Percentiles rank a stretch among this genome's conserved stretches.
Conservation (phyloP, 1,140 invertebrate genomes). For the Drosophila ogumai region DNA sequence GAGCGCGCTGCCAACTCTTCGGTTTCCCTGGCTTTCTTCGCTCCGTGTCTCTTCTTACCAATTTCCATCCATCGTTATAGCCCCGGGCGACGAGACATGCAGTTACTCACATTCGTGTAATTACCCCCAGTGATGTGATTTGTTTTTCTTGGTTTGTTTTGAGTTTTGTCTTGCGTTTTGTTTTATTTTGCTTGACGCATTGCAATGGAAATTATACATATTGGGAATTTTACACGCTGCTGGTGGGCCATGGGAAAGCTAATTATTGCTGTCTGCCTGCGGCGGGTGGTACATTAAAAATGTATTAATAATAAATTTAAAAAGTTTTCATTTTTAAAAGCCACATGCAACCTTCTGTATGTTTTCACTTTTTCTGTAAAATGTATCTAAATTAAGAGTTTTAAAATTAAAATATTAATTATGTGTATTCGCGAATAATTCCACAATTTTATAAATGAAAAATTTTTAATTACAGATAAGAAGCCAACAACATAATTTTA, state of each 20-base stretch:
- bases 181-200: slow-evolving; percentile 26
- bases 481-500: no score
- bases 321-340: not conserved
- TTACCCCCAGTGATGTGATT: slow-evolving; percentile 42
- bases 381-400: not conserved
- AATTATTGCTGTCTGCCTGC: slow-evolving; percentile 28
- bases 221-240: slow-evolving; percentile 38
- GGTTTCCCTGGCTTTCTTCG: slow-evolving; percentile 28
- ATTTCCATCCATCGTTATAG: slow-evolving; percentile 18
- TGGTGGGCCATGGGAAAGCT: slow-evolving; percentile 39
- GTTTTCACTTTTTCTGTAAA: not conserved
- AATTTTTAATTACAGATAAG: not conserved
- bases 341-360: not conserved
- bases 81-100: slow-evolving; percentile 17
- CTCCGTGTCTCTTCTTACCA: slow-evolving; percentile 11
- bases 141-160: slow-evolving; percentile 29
- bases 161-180: slow-evolving; percentile 38
- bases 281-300: slow-evolving; percentile 33
- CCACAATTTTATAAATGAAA: not conserved
- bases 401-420: not conserved
- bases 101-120: slow-evolving; percentile 33
- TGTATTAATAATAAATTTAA: slow-evolving; percentile 13
- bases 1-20: slow-evolving; percentile 12
- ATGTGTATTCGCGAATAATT: not conserved
- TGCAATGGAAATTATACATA: slow-evolving; percentile 41